phyloP scores from a whole-genome alignment of 2,113 vertebrate species.

The Albula glossodonta region DNA sequence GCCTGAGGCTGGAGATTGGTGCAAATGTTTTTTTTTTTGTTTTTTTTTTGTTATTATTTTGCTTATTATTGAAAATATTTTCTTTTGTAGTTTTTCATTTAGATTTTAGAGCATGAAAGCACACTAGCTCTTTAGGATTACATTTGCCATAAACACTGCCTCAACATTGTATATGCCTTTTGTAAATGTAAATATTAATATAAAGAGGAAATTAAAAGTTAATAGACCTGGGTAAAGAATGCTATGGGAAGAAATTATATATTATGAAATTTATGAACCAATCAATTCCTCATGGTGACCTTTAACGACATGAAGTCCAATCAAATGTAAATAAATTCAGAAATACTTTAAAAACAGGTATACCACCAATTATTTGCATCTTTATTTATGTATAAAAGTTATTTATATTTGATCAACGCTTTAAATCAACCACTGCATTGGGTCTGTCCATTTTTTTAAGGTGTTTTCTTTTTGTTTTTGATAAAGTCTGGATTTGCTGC shows the following conservation, averaged over 20 bases:
- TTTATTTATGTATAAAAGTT: not conserved
- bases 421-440: conserved; percentile 9
- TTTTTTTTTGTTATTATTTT: conserved; percentile 52
- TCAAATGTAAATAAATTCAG: conserved; percentile 8
- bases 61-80: conserved; percentile 63
- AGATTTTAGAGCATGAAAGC: conserved; percentile 77
- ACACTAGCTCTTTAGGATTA: conserved; percentile 78
- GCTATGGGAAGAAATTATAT: conserved; percentile 29
- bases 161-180: conserved; percentile 87
- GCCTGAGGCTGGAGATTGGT: conserved; percentile 84
- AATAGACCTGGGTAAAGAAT: conserved; percentile 30
- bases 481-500: conserved; percentile 44
- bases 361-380: conserved; percentile 19
- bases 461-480: not conserved
- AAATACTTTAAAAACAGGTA: conserved; percentile 23
- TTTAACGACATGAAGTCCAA: conserved; percentile 16
- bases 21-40: conserved; percentile 51
- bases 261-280: conserved; percentile 23
- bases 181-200: conserved; percentile 62
- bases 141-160: conserved; percentile 86
- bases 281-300: conserved; percentile 24
- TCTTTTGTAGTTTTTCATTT: conserved; percentile 80
- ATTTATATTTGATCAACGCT: not conserved
- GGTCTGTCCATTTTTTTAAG: not conserved
- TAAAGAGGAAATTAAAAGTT: conserved; percentile 30